Percentiles rank a stretch among this genome's conserved stretches.
phyloP scores from a whole-genome alignment of 2,888 invertebrate genomes.

The Eucera pruinosa region DNA sequence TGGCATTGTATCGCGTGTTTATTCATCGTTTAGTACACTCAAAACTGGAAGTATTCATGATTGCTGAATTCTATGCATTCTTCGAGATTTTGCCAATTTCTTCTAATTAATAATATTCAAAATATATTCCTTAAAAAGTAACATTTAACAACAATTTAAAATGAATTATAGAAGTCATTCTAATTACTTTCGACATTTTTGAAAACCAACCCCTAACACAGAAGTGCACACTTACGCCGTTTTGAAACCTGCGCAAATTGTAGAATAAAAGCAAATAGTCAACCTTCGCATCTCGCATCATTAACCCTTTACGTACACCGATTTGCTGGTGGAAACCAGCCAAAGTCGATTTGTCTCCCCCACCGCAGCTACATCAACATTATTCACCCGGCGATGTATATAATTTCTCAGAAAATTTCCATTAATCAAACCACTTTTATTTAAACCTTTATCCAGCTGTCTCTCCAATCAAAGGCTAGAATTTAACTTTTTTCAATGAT shows the following conservation, averaged over 20 bases:
- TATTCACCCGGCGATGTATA: neutral
- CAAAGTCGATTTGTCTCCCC: constrained; percentile 5
- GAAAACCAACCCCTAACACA: too few species aligned
- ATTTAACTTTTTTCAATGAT: neutral
- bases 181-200: too few species aligned
- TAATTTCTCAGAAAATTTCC: neutral
- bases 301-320: neutral
- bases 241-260: neutral
- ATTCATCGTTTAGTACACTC: too few species aligned
- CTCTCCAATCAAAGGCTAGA: neutral
- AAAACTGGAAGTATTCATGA: too few species aligned
- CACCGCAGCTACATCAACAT: constrained; percentile 3
- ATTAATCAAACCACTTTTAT: constrained; percentile 4
- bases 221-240: too few species aligned
- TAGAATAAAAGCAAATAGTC: neutral
- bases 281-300: neutral
- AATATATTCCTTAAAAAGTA: too few species aligned
- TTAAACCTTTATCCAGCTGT: neutral
- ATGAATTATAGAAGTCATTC: too few species aligned
- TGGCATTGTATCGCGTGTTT: too few species aligned
- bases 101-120: too few species aligned
- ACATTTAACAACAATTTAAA: too few species aligned
- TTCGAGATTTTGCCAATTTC: too few species aligned
- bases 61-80: too few species aligned
- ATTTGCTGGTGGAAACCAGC: neutral